A percentile compares a stretch with the other conserved stretches of the same genome.
phyloP scores from a whole-genome alignment of 2,888 invertebrate species.

The Microplitis manilae region DNA sequence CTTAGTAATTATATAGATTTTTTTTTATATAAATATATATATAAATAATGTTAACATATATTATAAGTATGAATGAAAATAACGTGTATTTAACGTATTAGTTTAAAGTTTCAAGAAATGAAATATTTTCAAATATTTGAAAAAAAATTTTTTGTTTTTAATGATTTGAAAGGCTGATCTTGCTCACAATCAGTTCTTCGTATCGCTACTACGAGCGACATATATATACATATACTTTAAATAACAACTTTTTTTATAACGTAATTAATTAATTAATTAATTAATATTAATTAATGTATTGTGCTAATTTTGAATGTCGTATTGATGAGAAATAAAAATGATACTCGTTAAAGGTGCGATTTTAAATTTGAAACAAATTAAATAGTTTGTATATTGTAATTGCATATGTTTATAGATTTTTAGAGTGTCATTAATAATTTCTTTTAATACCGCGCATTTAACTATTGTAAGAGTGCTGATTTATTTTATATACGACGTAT shows the following conservation, averaged over 20 bases:
- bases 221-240: neutral
- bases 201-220: neutral
- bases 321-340: constrained; percentile 7
- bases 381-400: constrained; percentile 42
- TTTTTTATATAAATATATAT: constrained; percentile 8
- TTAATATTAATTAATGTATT: constrained; percentile 2
- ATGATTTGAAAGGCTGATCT: constrained; percentile 6
- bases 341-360: constrained; percentile 7
- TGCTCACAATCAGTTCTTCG: neutral
- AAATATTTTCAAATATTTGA: too few relatives aligned
- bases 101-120: neutral
- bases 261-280: neutral
- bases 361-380: constrained; percentile 7
- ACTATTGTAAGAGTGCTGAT: neutral
- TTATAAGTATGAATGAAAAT: neutral
- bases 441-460: neutral
- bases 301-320: constrained; percentile 15
- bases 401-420: neutral
- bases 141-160: neutral
- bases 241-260: neutral
- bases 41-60: neutral
- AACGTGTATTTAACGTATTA: constrained; percentile 2
- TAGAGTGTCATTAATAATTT: neutral
- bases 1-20: constrained; percentile 22
- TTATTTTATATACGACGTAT: neutral